These are phyloP conservation scores for Corvus cornix DNA, from an alignment of 2,113 vertebrate genomes.

Conservation along the genomic window DNA sequence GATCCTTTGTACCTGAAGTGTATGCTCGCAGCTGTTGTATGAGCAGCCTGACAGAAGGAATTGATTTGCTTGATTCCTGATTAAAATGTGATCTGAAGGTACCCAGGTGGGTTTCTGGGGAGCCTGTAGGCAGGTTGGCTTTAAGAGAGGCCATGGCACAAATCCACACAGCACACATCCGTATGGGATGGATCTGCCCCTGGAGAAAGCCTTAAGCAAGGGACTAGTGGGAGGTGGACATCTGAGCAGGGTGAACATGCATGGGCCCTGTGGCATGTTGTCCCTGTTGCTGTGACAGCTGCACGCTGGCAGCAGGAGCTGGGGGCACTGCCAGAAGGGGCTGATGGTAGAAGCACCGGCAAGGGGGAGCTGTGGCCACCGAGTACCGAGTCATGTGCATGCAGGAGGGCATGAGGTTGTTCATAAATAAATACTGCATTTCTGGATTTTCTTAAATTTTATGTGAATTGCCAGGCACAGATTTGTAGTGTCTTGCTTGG, in stretches of 20 bases:
- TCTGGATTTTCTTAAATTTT: neutral
- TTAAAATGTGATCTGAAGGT: neutral
- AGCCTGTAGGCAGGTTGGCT: neutral
- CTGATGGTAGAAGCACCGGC: accelerated
- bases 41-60: neutral
- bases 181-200: accelerated
- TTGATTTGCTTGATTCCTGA: neutral
- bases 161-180: neutral
- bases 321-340: neutral
- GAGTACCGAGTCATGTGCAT: accelerated
- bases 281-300: neutral
- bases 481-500: neutral
- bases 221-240: neutral
- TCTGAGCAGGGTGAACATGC: neutral
- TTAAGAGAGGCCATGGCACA: neutral
- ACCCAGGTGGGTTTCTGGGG: neutral
- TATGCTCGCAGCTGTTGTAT: neutral
- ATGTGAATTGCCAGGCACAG: neutral
- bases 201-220: neutral
- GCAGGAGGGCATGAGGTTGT: accelerated
- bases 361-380: neutral
- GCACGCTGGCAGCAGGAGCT: accelerated
- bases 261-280: accelerated
- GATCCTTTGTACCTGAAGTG: neutral
- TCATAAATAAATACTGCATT: neutral